Base-by-base conservation (phyloP, 2,888 invertebrate species). In the Tuberolachnus salignus region DNA sequence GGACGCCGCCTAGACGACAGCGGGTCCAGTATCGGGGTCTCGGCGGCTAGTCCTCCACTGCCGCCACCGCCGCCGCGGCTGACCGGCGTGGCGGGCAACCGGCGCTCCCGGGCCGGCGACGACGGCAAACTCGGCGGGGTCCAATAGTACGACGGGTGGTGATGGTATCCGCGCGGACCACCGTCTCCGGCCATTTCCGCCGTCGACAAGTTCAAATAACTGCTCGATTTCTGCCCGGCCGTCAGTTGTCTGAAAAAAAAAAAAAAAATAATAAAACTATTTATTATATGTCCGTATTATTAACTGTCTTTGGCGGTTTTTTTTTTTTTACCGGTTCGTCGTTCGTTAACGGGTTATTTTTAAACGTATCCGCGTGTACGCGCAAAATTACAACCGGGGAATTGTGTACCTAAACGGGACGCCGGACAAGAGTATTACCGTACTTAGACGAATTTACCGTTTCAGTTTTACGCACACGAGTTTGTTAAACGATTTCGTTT, bases 71-170 rank as follows among this genome's bases (percentile, higher is more conserved):
- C 34, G 13, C 55, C 14, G 44, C 80, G 34, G 57, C 53, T 13
- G 10, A 75, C 46, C 21, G 81, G 74, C 4, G 46, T 71, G 14
- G 81, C 73, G 51, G 81, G 81, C 34, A 81, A 49, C 64, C 72
- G 57, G 0, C 78, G 78, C 21, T 81, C 81, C n/a, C 80, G 78
- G 64, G 89, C 87, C 2, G 92, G 91, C 0, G 91, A 91, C 13
- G 90, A 88, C 8, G 91, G 91, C 64, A 91, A 86, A 83, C 90
- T 90, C 14, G 91, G 90, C 83, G 87, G 87, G 57, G 87, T 87
- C 55, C 87, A 85, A 19, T 69, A 72, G 59, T 69, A 66, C 49
- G 67, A 64, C 16, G 66, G 42, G 0, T 23, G 66, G 46, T 78
- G 61, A 10, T 72, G 34, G 57, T 63, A 14, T 46, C 71, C 59